Conservation (phyloP, 2,888 invertebrate genomes). For the Brachyptera putata region DNA sequence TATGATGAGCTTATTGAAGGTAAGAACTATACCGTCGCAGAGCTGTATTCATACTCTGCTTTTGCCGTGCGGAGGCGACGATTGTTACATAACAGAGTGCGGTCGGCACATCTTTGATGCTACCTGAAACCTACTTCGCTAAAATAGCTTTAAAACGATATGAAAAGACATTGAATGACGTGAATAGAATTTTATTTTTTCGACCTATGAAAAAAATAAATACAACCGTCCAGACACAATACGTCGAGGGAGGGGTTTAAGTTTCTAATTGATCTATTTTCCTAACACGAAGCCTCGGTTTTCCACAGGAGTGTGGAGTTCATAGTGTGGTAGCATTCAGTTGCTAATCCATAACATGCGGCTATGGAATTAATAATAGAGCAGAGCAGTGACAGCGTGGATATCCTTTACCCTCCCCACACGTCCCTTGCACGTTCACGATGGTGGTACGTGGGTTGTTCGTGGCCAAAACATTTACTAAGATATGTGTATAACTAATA, state of each 20-base stretch:
- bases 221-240: background rate
- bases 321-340: background rate
- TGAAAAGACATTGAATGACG: conserved; percentile 5
- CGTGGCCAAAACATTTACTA: background rate
- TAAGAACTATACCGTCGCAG: background rate
- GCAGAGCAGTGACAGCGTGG: background rate
- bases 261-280: conserved; percentile 20
- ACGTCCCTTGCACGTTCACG: no score
- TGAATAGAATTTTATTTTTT: conserved; percentile 9
- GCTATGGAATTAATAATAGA: background rate
- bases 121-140: conserved; percentile 17
- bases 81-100: conserved; percentile 13
- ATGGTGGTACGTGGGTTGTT: no score
- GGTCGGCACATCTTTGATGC: conserved; percentile 18
- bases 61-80: no score
- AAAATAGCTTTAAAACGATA: conserved; percentile 21
- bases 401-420: background rate
- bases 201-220: background rate
- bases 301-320: background rate
- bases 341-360: background rate
- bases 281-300: conserved; percentile 4
- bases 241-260: conserved; percentile 4
- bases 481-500: background rate
- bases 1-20: no score
- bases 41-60: conserved; percentile 5